Base-by-base conservation (phyloP, 2,113 vertebrate genomes). In the Brachirus orientalis region DNA sequence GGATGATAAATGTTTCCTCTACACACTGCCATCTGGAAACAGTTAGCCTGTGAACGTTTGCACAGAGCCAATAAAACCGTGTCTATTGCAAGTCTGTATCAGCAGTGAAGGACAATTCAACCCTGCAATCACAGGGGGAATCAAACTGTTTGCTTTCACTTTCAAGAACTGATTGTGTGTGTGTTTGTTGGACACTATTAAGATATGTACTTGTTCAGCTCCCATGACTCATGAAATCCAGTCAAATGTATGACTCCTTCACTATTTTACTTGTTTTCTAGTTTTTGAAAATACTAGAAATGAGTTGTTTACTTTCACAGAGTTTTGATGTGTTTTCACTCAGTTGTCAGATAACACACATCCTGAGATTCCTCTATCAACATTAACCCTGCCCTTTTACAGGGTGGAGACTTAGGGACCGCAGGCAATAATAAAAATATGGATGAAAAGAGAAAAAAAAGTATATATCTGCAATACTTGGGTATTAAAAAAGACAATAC, bases 1-100 rank as follows among this genome's bases (percentile, higher is more conserved):
- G 51, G 72, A 61, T 83, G 87, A 88, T 88, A 73, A 64, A 84
- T 66, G 62, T 74, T 48, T 67, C 75, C 78, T 73, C 51, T 46
- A 62, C 78, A 71, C 65, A 70, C 66, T 45, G 46, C 64, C 91
- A 92, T 91, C 89, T 92, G 91, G 89, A 90, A 92, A 69, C 54
- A 58, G 66, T 91, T 87, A 89, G 79, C 38, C 67, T 76, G 86
- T 75, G 75, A 86, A 80, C 55, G 44, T 79, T 79, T 73, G 47
- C 78, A 64, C 76, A 59, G 64, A 38, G 84, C 88, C 86, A 89
- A 77, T 75, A 43, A 85, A 74, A 89, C 75, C 82, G 79, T 3
- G 54, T 68, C 64, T 65, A 53, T 55, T 13, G 52, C 19, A 17
- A 51, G 64, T 52, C 52, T 52, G 47, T 58, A 83, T 88, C 75